phyloP scores from a whole-genome alignment of 2,888 invertebrate species.

The Notodonta ziczac region DNA sequence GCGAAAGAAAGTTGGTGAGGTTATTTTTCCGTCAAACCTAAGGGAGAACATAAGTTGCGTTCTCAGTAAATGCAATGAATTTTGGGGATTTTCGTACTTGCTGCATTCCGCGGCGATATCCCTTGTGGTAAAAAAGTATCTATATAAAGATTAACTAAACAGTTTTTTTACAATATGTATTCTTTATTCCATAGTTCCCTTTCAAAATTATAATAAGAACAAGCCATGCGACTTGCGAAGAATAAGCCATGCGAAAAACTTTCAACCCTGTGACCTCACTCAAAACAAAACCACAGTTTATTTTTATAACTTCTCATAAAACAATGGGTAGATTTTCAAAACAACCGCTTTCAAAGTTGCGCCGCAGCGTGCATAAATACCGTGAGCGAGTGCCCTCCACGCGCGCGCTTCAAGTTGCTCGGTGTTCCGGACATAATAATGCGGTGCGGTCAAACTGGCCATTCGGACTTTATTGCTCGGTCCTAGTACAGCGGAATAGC shows the following conservation, averaged over 20 bases:
- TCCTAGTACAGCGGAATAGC: constrained; percentile 19
- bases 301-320: constrained; percentile 6
- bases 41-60: no score
- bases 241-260: background rate
- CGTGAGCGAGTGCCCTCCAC: background rate
- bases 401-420: constrained; percentile 15
- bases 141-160: no score
- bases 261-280: constrained; percentile 6
- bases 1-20: no score
- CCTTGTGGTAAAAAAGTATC: no score
- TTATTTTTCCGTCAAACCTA: no score
- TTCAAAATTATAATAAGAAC: no score
- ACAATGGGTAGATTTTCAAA: constrained; percentile 31
- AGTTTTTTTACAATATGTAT: no score
- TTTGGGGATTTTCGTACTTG: no score
- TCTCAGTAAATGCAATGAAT: no score
- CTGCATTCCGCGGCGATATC: no score
- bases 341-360: constrained; percentile 37
- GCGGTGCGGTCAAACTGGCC: constrained; percentile 27
- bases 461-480: constrained; percentile 34
- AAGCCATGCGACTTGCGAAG: no score
- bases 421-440: constrained; percentile 22
- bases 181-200: no score
- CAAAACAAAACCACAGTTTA: constrained; percentile 17
- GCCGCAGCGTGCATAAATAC: constrained; percentile 32